Evolutionary conservation across 2,797 vertebrate genomes (phyloP).

Genomic region (Oreortyx pictus): DNA sequence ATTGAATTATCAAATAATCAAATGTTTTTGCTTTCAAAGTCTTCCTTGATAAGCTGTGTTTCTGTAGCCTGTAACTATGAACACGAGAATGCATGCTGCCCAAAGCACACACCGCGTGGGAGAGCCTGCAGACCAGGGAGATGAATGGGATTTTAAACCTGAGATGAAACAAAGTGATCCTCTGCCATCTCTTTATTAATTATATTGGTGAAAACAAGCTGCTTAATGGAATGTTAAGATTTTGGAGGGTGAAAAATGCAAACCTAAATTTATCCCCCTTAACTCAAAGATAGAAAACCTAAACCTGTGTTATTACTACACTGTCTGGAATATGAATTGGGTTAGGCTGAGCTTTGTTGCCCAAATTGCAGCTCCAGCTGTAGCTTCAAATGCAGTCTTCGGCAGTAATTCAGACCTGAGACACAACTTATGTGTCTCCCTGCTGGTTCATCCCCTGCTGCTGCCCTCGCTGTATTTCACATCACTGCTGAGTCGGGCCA

Average conservation of each 20-base stretch:
- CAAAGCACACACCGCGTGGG: not conserved
- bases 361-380: not conserved
- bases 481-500: not conserved
- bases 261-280: not conserved
- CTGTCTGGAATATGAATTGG: not conserved
- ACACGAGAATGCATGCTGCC: not conserved
- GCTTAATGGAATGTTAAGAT: not conserved
- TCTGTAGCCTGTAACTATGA: not conserved
- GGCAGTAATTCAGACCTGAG: not conserved
- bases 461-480: not conserved
- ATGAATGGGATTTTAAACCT: not conserved
- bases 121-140: not conserved
- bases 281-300: not conserved
- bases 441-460: not conserved
- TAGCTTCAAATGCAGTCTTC: not conserved
- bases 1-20: not conserved
- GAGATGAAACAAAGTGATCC: not conserved
- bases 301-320: not conserved
- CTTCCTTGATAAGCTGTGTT: not conserved
- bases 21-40: not conserved
- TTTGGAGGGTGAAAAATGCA: not conserved
- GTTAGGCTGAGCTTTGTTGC: not conserved
- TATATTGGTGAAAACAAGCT: not conserved
- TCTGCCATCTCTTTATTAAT: constrained; percentile 10
- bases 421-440: rapidly evolving